Evolutionary conservation across 2,888 invertebrate species (phyloP).

Genomic region (Prosapia bicincta): DNA sequence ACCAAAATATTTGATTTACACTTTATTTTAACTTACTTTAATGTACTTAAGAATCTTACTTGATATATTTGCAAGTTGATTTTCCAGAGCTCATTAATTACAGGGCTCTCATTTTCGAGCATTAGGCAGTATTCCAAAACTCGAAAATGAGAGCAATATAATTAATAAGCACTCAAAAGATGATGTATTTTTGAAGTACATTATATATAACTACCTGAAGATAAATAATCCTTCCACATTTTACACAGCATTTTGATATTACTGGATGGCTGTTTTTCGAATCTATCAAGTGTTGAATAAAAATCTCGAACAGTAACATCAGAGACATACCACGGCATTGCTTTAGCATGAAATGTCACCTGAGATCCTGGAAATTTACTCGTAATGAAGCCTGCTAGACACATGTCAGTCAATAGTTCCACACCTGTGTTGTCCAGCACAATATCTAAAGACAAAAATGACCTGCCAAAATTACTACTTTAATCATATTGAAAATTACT

Average conservation of each 20-base stretch:
- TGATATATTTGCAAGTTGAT: too few species aligned
- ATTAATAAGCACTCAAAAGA: too few species aligned
- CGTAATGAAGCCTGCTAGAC: constrained; percentile 77
- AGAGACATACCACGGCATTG: constrained; percentile 94
- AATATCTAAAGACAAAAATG: constrained; percentile 60
- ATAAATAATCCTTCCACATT: constrained; percentile 6
- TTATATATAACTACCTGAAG: constrained; percentile 35
- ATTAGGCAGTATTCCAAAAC: too few species aligned
- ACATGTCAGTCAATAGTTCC: constrained; percentile 86
- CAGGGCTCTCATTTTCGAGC: too few species aligned
- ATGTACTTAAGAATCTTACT: too few species aligned
- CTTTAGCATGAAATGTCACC: constrained; percentile 81
- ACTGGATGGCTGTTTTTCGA: constrained; percentile 9
- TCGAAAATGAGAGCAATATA: too few species aligned
- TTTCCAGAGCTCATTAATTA: too few species aligned
- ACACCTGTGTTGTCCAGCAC: constrained; percentile 93
- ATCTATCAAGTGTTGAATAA: constrained; percentile 57
- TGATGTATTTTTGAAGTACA: not conserved
- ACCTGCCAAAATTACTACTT: too few species aligned
- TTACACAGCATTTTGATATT: not conserved
- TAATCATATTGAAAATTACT: too few species aligned
- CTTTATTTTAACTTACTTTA: too few species aligned
- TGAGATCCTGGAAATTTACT: constrained; percentile 55
- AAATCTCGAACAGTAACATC: constrained; percentile 80
- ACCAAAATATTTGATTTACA: too few species aligned